Evolutionary conservation across 1,140 invertebrate species (phyloP).

Genomic region (Eupeodes corollae): DNA sequence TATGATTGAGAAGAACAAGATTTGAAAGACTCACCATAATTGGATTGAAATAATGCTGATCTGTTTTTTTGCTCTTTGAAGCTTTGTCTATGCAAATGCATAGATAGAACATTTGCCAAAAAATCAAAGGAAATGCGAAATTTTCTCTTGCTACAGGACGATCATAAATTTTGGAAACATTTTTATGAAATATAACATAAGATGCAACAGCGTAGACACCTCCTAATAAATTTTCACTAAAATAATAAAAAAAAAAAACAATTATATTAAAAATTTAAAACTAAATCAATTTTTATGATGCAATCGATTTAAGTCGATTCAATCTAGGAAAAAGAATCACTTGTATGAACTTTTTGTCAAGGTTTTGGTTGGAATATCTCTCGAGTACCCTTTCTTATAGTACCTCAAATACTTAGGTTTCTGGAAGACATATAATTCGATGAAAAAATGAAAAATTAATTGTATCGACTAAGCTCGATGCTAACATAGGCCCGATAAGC

Average conservation of each 20-base stretch:
- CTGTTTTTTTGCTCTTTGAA: slow-evolving; percentile 16
- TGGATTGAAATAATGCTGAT: slow-evolving; percentile 13
- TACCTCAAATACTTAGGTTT: too few species aligned
- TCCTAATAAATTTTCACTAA: slow-evolving; percentile 27
- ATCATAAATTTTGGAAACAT: slow-evolving; percentile 32
- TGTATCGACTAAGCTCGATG: too few species aligned
- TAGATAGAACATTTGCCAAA: slow-evolving; percentile 32
- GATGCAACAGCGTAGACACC: slow-evolving; percentile 33
- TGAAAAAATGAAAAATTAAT: too few species aligned
- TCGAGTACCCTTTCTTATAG: too few species aligned
- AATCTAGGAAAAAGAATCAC: too few species aligned
- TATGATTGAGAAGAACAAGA: background rate
- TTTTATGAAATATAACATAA: slow-evolving; percentile 35
- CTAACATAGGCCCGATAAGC: too few species aligned
- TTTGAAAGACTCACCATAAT: slow-evolving; percentile 15
- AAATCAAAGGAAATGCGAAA: slow-evolving; percentile 35
- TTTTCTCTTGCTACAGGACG: slow-evolving; percentile 29
- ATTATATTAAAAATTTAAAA: background rate
- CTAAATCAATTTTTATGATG: too few species aligned
- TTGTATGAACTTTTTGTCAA: too few species aligned
- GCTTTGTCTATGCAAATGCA: slow-evolving; percentile 25
- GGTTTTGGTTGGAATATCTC: too few species aligned
- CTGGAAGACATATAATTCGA: too few species aligned
- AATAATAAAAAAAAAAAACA: slow-evolving; percentile 2
- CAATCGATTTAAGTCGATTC: too few species aligned